A percentile compares a stretch with the other conserved stretches of the same genome.
Evolutionary conservation across 2,113 vertebrate species (phyloP).

Genomic region (Notarius lentiginosus): DNA sequence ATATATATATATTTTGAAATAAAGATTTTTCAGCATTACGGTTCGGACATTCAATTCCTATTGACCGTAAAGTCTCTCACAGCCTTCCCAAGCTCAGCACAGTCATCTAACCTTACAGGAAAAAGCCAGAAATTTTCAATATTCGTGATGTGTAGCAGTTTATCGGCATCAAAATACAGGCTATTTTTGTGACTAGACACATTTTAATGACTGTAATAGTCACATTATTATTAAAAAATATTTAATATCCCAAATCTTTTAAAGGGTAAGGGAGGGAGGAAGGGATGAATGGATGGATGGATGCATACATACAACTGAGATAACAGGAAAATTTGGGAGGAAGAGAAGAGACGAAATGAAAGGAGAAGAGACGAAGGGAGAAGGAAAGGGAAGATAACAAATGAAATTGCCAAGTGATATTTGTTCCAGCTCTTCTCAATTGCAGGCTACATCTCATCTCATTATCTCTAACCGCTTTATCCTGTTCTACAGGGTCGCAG

Average conservation of each 20-base stretch:
- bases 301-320: background rate
- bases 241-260: background rate
- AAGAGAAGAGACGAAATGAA: no score
- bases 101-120: background rate
- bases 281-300: background rate
- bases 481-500: no score
- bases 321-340: no score
- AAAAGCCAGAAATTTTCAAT: background rate
- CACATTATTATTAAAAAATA: background rate
- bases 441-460: no score
- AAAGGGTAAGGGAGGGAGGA: no score
- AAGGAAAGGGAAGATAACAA: no score
- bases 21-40: background rate
- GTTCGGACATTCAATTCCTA: background rate
- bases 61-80: background rate
- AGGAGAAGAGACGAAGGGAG: no score
- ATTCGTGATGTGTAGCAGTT: background rate
- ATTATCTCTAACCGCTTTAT: no score
- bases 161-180: background rate
- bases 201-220: background rate
- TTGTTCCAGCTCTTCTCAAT: background rate
- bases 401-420: background rate
- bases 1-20: no score
- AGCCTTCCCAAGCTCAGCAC: background rate
- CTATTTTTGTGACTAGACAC: background rate